Evolutionary conservation across 2,113 vertebrate species (phyloP).

Genomic region (Plotosus lineatus): DNA sequence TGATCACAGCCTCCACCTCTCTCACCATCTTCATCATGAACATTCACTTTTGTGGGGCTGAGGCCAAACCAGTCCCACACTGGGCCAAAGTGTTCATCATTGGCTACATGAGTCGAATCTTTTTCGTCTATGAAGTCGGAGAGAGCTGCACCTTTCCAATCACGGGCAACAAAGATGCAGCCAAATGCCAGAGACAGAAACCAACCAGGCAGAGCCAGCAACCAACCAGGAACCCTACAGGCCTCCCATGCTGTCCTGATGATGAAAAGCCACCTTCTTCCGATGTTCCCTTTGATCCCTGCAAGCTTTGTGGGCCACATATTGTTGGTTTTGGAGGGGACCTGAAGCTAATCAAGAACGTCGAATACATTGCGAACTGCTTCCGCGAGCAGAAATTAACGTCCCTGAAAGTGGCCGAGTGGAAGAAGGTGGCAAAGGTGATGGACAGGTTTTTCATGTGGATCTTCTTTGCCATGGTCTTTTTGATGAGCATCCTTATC

Average conservation of each 20-base stretch:
- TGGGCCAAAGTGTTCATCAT: slow-evolving; percentile 95
- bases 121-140: slow-evolving; percentile 95
- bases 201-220: slow-evolving; percentile 41
- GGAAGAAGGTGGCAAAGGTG: slow-evolving; percentile 98
- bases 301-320: slow-evolving; percentile 65
- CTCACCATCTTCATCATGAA: slow-evolving; percentile 99
- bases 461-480: slow-evolving; percentile 97
- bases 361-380: slow-evolving; percentile 91
- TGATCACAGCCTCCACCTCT: slow-evolving; percentile 95
- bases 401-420: slow-evolving; percentile 86
- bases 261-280: slow-evolving; percentile 41
- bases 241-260: slow-evolving; percentile 47
- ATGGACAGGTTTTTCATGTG: slow-evolving; percentile 99
- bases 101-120: slow-evolving; percentile 94
- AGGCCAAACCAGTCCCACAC: slow-evolving; percentile 90
- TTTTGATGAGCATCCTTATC: slow-evolving; percentile 93
- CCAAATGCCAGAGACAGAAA: slow-evolving; percentile 42
- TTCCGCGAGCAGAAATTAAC: slow-evolving; percentile 88
- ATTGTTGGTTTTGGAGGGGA: slow-evolving; percentile 49
- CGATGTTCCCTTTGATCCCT: slow-evolving; percentile 73
- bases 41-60: slow-evolving; percentile 92
- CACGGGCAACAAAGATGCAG: neutral
- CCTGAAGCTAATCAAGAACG: slow-evolving; percentile 78
- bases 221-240: slow-evolving; percentile 54
- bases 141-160: slow-evolving; percentile 81